phyloP scores from a whole-genome alignment of 1,140 invertebrate genomes.

The Antheraea pernyi region DNA sequence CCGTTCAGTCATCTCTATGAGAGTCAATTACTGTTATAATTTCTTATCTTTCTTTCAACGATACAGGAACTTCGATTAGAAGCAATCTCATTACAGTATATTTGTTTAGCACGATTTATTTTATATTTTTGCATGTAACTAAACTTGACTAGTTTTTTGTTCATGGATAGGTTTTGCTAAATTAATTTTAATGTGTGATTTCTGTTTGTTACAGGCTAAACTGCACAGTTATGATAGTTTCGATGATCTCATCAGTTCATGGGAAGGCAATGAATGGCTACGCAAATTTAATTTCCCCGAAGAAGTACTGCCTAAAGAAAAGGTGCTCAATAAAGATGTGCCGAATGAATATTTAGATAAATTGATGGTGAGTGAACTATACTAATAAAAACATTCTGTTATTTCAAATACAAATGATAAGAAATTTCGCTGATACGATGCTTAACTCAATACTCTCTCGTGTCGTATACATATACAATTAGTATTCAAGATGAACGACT shows the following conservation, averaged over 20 bases:
- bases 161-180: not conserved
- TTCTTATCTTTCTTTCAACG: too few species aligned
- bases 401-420: not conserved
- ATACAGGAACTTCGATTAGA: too few species aligned
- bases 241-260: conserved; percentile 43
- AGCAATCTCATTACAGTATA: too few species aligned
- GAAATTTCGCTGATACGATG: not conserved
- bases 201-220: conserved; percentile 59
- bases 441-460: not conserved
- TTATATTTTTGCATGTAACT: too few species aligned
- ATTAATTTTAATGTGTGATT: not conserved
- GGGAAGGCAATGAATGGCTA: conserved; percentile 52
- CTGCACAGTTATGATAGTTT: conserved; percentile 53
- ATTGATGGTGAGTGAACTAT: conserved; percentile 55
- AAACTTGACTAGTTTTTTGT: too few species aligned
- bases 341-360: conserved; percentile 40
- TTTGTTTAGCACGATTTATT: too few species aligned
- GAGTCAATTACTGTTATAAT: too few species aligned
- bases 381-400: not conserved
- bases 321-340: conserved; percentile 40
- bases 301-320: conserved; percentile 55
- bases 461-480: not conserved
- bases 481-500: not conserved
- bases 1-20: too few species aligned
- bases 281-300: conserved; percentile 46